Evolutionary conservation across 2,113 vertebrate genomes (phyloP).

Genomic region (Collichthys lucidus): DNA sequence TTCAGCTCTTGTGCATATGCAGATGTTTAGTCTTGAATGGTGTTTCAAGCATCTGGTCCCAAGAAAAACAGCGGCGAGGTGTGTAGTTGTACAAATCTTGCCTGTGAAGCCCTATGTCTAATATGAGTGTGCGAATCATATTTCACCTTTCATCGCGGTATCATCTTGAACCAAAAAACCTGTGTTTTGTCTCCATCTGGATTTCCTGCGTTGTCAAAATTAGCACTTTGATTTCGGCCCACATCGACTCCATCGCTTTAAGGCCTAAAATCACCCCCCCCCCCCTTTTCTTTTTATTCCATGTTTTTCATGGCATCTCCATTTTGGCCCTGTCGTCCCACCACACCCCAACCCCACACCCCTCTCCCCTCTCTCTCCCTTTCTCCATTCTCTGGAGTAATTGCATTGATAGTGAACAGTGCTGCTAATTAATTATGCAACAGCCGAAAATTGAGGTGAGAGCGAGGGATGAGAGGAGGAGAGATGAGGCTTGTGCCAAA

Average conservation of each 20-base stretch:
- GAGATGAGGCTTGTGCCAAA: conserved; percentile 75
- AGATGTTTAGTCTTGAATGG: conserved; percentile 32
- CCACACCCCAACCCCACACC: conserved; percentile 27
- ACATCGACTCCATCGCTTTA: conserved; percentile 64
- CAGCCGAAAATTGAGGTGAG: conserved; percentile 85
- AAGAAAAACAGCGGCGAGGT: not conserved
- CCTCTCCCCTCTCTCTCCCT: conserved; percentile 31
- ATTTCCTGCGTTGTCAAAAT: conserved; percentile 70
- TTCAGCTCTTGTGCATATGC: conserved; percentile 17
- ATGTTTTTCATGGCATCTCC: conserved; percentile 73
- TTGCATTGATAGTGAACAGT: conserved; percentile 85
- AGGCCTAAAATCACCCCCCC: conserved; percentile 62
- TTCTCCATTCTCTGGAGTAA: conserved; percentile 82
- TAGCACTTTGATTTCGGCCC: conserved; percentile 65
- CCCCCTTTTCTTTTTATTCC: conserved; percentile 50
- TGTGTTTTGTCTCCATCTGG: conserved; percentile 59
- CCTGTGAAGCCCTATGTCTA: conserved; percentile 14
- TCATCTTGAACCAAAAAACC: conserved; percentile 40
- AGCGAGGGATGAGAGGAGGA: conserved; percentile 77
- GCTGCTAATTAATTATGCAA: conserved; percentile 88
- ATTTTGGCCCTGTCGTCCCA: conserved; percentile 71
- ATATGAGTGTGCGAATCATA: conserved; percentile 20
- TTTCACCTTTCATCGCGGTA: conserved; percentile 24
- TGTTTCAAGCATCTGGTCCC: conserved; percentile 17
- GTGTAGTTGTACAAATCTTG: conserved; percentile 9